Conservation (phyloP, 2,888 invertebrate species). For the Drosophila falleni region DNA sequence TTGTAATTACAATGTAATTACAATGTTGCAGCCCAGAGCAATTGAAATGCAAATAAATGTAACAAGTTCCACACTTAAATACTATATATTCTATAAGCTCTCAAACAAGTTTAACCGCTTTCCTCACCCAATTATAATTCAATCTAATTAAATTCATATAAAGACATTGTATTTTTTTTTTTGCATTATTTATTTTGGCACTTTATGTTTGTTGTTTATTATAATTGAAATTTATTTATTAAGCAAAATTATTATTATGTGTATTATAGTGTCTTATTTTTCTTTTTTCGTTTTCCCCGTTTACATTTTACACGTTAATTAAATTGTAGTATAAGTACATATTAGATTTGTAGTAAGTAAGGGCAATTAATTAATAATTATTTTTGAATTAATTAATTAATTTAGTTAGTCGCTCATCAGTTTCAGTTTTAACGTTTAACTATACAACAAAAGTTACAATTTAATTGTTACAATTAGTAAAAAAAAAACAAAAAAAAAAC, state of each 20-base stretch:
- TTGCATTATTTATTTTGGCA: conserved; percentile 71
- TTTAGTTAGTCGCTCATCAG: conserved; percentile 53
- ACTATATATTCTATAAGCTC: too few relatives aligned
- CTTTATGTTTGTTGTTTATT: conserved; percentile 68
- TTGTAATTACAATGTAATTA: background rate
- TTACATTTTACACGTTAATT: conserved; percentile 34
- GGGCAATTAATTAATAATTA: conserved; percentile 54
- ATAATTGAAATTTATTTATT: conserved; percentile 61
- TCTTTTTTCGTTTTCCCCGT: conserved; percentile 24
- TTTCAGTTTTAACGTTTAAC: conserved; percentile 56
- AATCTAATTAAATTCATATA: background rate
- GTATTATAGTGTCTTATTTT: conserved; percentile 31
- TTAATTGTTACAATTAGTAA: conserved; percentile 61
- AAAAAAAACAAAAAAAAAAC: conserved; percentile 48
- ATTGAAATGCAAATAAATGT: background rate
- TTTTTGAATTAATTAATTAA: conserved; percentile 53
- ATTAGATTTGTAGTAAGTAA: conserved; percentile 29
- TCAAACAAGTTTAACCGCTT: background rate
- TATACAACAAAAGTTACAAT: conserved; percentile 73
- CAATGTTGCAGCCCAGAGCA: background rate
- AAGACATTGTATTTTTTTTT: conserved; percentile 13
- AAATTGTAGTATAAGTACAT: conserved; percentile 46
- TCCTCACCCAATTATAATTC: background rate
- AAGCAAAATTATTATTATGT: conserved; percentile 57
- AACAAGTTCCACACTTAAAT: background rate